Conservation (phyloP, 2,888 invertebrate species). For the Drosophila ochracea region DNA sequence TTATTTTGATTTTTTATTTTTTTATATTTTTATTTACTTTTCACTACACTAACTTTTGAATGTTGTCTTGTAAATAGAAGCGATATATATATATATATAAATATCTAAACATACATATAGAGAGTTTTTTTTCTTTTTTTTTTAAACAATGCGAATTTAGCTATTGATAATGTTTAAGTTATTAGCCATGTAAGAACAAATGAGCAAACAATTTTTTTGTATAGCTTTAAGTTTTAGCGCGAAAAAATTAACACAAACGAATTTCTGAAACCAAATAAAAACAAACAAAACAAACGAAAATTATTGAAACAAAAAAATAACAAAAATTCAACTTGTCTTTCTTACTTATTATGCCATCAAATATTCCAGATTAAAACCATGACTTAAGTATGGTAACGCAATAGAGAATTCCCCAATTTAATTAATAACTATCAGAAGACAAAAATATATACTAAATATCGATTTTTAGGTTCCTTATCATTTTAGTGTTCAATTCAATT, state of each 20-base stretch:
- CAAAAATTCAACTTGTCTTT: slow-evolving; percentile 24
- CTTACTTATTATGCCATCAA: background rate
- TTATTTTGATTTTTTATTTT: slow-evolving; percentile 7
- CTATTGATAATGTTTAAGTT: slow-evolving; percentile 76
- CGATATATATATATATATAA: slow-evolving; percentile 29
- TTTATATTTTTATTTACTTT: slow-evolving; percentile 17
- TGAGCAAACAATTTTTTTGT: slow-evolving; percentile 70
- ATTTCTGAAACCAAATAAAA: slow-evolving; percentile 77
- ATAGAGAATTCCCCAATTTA: background rate
- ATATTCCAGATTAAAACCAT: background rate
- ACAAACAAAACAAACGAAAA: slow-evolving; percentile 56
- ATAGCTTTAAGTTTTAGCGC: slow-evolving; percentile 77
- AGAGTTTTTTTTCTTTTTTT: slow-evolving; percentile 36
- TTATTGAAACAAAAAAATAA: slow-evolving; percentile 56
- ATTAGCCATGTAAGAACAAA: slow-evolving; percentile 63
- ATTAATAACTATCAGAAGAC: background rate
- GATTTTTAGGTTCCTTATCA: background rate
- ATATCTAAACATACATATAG: slow-evolving; percentile 30
- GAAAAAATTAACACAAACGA: slow-evolving; percentile 77
- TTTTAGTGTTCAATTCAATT: background rate
- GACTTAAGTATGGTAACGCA: background rate
- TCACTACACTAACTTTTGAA: slow-evolving; percentile 8
- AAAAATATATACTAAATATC: background rate
- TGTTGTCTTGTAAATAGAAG: slow-evolving; percentile 50
- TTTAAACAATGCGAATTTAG: slow-evolving; percentile 68